These are phyloP conservation scores for Dendronephthya gigantea DNA, from an alignment of 64 coral and sea anemone species.

Conservation along the genomic window DNA sequence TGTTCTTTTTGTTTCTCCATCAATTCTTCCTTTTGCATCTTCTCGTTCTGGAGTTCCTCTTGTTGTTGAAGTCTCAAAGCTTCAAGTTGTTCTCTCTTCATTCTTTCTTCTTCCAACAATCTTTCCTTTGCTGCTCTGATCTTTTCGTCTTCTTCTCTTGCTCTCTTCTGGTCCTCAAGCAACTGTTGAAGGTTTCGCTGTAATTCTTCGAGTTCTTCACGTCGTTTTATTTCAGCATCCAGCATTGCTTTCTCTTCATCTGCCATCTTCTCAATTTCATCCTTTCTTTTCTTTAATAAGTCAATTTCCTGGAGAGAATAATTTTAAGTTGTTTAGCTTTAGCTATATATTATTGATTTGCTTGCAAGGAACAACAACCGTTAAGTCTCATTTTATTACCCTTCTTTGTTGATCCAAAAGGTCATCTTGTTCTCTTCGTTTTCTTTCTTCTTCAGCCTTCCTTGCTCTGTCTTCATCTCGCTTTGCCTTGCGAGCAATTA, in stretches of 20 bases:
- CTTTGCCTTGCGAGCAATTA: constrained; percentile 51
- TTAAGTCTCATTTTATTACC: constrained; percentile 24
- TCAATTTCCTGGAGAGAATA: constrained; percentile 33
- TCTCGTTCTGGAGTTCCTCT: constrained; percentile 60
- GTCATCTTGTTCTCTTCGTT: constrained; percentile 62
- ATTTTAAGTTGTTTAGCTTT: background rate
- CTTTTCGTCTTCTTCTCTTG: constrained; percentile 46
- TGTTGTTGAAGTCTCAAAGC: constrained; percentile 62
- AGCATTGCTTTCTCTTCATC: constrained; percentile 33
- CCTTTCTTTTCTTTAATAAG: constrained; percentile 37
- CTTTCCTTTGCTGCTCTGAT: constrained; percentile 29
- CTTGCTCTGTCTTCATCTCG: constrained; percentile 56
- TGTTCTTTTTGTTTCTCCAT: constrained; percentile 75
- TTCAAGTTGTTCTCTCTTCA: constrained; percentile 64
- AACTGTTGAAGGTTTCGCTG: constrained; percentile 61
- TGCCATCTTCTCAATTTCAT: constrained; percentile 17
- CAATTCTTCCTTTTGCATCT: constrained; percentile 68
- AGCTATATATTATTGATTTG: no score
- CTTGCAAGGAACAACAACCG: no score
- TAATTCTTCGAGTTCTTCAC: constrained; percentile 42
- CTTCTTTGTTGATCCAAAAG: constrained; percentile 54
- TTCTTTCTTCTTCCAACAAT: constrained; percentile 49
- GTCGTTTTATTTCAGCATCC: constrained; percentile 45
- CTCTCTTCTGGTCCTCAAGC: constrained; percentile 49
- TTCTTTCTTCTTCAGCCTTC: constrained; percentile 61